Conservation (phyloP, 2,888 invertebrate genomes). For the Rhagophthalmus giganteus region DNA sequence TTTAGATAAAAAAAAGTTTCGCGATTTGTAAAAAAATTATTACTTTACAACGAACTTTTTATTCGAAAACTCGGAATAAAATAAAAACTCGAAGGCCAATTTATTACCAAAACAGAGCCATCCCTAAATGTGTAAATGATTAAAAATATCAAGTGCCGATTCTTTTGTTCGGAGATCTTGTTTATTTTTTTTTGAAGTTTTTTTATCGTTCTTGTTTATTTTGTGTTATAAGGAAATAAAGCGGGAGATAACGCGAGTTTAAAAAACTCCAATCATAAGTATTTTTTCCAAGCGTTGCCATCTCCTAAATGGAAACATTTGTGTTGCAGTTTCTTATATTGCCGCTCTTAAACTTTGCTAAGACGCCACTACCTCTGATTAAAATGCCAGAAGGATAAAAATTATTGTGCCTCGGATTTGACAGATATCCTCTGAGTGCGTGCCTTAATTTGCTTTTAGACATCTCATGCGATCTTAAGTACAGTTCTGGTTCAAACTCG, state of each 20-base stretch:
- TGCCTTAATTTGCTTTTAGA: constrained; percentile 30
- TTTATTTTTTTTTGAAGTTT: neutral
- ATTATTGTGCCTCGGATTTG: constrained; percentile 34
- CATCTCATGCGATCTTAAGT: constrained; percentile 18
- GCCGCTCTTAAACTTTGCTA: constrained; percentile 27
- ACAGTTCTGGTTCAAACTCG: constrained; percentile 4
- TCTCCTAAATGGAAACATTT: constrained; percentile 33
- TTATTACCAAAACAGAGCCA: too few species aligned
- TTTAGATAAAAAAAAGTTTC: too few species aligned
- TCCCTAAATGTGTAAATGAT: too few species aligned
- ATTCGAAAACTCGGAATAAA: too few species aligned
- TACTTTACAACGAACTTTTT: neutral
- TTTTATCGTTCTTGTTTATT: neutral
- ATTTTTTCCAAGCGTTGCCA: constrained; percentile 32
- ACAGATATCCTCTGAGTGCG: constrained; percentile 31
- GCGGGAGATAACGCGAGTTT: constrained; percentile 5
- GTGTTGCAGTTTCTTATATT: constrained; percentile 29
- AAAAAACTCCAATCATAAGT: constrained; percentile 26
- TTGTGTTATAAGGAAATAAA: constrained; percentile 1
- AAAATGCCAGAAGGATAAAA: constrained; percentile 38
- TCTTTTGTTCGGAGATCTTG: too few species aligned
- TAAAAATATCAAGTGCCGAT: too few species aligned
- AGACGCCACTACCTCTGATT: constrained; percentile 36
- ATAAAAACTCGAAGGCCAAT: too few species aligned
- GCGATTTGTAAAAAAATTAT: too few species aligned